phyloP scores from a whole-genome alignment of 2,797 vertebrate species.

The Pogonophryne albipinna region DNA sequence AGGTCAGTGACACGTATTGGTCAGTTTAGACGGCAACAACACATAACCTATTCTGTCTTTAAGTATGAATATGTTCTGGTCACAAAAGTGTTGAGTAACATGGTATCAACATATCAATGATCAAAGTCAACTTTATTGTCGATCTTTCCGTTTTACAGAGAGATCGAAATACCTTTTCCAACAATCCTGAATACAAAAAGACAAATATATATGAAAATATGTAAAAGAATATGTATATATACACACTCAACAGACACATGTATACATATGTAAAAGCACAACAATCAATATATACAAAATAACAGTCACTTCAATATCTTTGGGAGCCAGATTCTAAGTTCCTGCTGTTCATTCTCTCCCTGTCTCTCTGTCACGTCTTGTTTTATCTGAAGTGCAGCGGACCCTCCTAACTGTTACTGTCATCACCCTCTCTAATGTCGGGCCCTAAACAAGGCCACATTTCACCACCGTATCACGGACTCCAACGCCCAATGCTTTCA shows the following conservation, averaged over 20 bases:
- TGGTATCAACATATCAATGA: neutral
- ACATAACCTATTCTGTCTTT: neutral
- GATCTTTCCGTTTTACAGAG: no score
- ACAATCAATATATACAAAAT: no score
- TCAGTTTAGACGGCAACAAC: neutral
- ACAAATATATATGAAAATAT: no score
- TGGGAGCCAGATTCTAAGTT: neutral
- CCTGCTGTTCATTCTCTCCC: neutral
- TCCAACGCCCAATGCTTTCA: conserved; percentile 64
- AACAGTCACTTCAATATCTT: no score
- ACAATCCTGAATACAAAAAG: no score
- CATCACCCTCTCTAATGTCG: conserved; percentile 87
- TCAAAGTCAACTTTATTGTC: no score
- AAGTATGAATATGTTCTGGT: neutral
- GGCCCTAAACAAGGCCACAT: conserved; percentile 76
- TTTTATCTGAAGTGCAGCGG: conserved; percentile 65
- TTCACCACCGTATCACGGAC: conserved; percentile 73
- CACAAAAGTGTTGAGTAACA: neutral
- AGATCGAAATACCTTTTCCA: no score
- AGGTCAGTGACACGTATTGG: neutral
- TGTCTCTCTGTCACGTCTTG: conserved; percentile 54
- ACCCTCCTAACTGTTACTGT: conserved; percentile 80
- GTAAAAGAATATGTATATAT: no score
- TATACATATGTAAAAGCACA: no score
- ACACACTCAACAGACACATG: no score